Base-by-base conservation (phyloP, 1,140 invertebrate genomes). In the Saccostrea cuccullata region DNA sequence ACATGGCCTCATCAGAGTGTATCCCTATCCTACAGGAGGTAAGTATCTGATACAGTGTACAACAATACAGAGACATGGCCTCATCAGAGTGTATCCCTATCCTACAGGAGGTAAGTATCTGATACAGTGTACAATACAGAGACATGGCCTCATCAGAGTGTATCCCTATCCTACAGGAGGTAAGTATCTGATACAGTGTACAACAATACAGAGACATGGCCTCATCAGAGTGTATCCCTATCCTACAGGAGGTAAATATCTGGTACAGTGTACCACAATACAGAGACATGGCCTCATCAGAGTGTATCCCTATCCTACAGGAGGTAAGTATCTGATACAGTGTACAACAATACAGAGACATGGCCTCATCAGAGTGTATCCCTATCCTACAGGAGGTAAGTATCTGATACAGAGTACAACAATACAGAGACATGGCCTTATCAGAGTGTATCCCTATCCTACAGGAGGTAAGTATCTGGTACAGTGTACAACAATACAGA, bases 161-260 rank as follows among this genome's bases (percentile, higher is more conserved):
- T 84, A 36, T 89, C 23, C 88, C 88, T n/a, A 86, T 58, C 56
- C 40, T 89, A 23, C 88, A 89, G 64, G 58, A 87, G 60, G 88
- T 89, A 47, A 47, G 40, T 47, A 47, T 47, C 40, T 47, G 40
- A 6, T 47, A 47, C 47, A 40, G 70, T 67, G 23, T 67, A 82
- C 15, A 73, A 11, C 58, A 47, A 30, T 89, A 87, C 55, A n/a
- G 88, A 60, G 84, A 87, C 64, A 58, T 86, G 26, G 83, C 88
- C 2, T 89, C 88, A 82, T 55, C 82, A n/a, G 88, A 89, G 47
- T 87, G 88, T 82, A 47, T 89, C 26, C 88, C 88, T 20, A 87
- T 64, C 56, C 26, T 89, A 30, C 88, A 89, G 67, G 64, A 87
- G 67, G 88, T 89, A 64, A 47, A 5, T 47, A 47, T 47, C 47